Conservation (phyloP, 2,113 vertebrate genomes). For the Calyptommatus sinebrachiatus region DNA sequence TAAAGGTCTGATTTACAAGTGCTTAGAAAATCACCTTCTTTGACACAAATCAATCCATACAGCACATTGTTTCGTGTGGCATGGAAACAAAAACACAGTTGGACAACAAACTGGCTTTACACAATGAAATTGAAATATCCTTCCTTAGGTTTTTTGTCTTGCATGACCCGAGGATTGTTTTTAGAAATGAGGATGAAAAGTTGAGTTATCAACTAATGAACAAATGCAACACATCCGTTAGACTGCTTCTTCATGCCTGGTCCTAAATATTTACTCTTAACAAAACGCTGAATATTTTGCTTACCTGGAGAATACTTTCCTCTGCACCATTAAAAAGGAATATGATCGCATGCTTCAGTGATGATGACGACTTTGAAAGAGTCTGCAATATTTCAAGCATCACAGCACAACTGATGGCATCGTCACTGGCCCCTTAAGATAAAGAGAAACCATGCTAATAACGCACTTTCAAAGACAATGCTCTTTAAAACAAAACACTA, state of each 20-base stretch:
- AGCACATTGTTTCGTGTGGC: too few relatives aligned
- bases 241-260: not conserved
- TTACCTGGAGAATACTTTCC: conserved; percentile 93
- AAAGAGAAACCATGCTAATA: conserved; percentile 11
- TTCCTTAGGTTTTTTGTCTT: too few relatives aligned
- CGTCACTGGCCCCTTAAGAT: conserved; percentile 91
- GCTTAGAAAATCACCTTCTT: too few relatives aligned
- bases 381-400: conserved; percentile 93
- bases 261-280: not conserved
- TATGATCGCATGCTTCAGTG: conserved; percentile 86
- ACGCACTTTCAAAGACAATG: not conserved
- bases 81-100: too few relatives aligned
- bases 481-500: not conserved
- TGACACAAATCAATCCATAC: too few relatives aligned
- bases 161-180: not conserved
- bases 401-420: conserved; percentile 95
- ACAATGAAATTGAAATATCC: too few relatives aligned
- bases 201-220: not conserved
- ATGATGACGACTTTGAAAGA: conserved; percentile 80
- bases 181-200: not conserved
- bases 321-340: conserved; percentile 99
- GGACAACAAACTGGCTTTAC: too few relatives aligned
- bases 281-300: conserved; percentile 22
- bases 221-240: not conserved
- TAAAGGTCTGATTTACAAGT: too few relatives aligned